Evolutionary conservation across 2,888 invertebrate genomes (phyloP).

Genomic region (Gasteruption jaculator): DNA sequence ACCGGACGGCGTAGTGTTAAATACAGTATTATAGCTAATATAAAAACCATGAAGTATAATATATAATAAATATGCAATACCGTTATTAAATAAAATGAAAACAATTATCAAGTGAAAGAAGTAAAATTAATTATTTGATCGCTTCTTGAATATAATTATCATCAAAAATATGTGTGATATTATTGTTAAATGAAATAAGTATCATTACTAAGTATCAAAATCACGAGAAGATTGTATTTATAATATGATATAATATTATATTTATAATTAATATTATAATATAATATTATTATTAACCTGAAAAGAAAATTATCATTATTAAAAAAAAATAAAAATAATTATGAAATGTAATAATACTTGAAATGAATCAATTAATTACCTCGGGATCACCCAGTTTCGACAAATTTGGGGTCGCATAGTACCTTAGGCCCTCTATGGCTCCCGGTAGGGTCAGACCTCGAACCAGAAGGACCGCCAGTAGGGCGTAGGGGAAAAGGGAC

Average conservation of each 20-base stretch:
- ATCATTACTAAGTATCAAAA: too few species aligned
- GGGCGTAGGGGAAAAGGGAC: conserved; percentile 88
- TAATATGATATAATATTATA: background rate
- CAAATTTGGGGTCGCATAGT: conserved; percentile 90
- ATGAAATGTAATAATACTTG: background rate
- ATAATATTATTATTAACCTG: background rate
- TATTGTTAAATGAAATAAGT: too few species aligned
- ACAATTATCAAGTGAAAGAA: too few species aligned
- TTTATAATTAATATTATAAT: background rate
- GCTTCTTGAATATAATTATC: too few species aligned
- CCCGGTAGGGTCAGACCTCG: conserved; percentile 91
- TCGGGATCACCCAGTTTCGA: conserved; percentile 84
- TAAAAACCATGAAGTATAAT: too few species aligned
- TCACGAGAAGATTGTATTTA: background rate
- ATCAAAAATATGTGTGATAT: too few species aligned
- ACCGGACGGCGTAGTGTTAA: too few species aligned
- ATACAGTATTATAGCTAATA: too few species aligned
- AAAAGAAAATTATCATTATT: background rate
- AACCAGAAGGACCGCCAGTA: conserved; percentile 80
- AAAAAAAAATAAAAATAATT: background rate
- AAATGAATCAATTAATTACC: conserved; percentile 54
- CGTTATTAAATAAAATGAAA: too few species aligned
- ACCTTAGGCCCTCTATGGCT: conserved; percentile 85
- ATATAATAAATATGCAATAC: too few species aligned
- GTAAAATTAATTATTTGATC: too few species aligned